Base-by-base conservation (phyloP, 2,113 vertebrate species). In the Synodontis membranacea region DNA sequence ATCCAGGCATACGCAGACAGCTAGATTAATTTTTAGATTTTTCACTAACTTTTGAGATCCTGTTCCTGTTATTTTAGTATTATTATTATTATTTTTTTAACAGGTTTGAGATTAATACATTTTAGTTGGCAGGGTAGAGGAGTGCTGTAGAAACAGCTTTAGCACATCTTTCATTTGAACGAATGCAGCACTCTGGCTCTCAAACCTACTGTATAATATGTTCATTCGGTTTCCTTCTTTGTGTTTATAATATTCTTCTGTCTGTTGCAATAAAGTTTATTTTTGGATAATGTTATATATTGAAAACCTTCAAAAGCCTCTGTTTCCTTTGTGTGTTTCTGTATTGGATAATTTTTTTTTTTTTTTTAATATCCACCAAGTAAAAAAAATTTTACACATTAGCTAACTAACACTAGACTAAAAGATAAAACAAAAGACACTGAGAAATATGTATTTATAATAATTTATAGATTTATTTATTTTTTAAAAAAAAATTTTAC, bases 191-290 rank as follows among this genome's bases (percentile, higher is more conserved):
- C 83, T 54, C 84, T 58, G 50, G 11, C 25, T 50, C 84, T 85
- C 88, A 76, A 86, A 88, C 91, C 72, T 85, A 87, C 56, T 83
- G 75, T 91, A 92, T 93, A 92, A 88, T 60, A 88, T 89, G 83
- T 93, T 84, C 48, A 86, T 91, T 87, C 88, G 86, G 85, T 42
- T 88, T 66, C 87, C 82, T 80, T 90, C 75, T 66, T 89, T 87
- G 90, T 89, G 72, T 92, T 88, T 88, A 91, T 89, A 91, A 90
- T 88, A 88, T 92, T 92, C 90, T 92, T 94, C 89, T 91, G 94
- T 93, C 95, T 93, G 92, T 91, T 93, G 95, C 95, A 99, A 97
- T 99, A 98, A 98, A 99, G 92, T 95, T 95, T 97, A 98, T 99
- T 99, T 98, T 98, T 97, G 92, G 96, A 97, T 95, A 34, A 66